Base-by-base conservation (phyloP, 1,140 invertebrate species). In the Nasonia giraulti region DNA sequence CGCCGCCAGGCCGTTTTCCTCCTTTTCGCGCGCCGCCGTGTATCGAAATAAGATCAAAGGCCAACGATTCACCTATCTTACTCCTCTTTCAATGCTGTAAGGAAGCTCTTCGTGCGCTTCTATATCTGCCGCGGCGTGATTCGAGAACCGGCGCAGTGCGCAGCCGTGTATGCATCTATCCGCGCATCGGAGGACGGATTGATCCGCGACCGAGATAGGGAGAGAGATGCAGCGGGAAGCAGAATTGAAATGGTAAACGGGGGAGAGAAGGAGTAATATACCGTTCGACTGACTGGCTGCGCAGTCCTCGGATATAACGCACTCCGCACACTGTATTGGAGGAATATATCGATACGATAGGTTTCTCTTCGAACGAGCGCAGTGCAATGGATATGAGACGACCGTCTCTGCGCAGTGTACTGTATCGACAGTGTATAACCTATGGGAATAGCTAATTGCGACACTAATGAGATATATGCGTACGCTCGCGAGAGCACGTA, bases 31-130 rank as follows among this genome's bases (percentile, higher is more conserved):
- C 50, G 47, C 1, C n/a, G 27, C 17, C 77, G 2, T 44, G 17
- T 68, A 68, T 66, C 62, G 78, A 68, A 76, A 76, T 76, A 76
- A 76, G 74, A 76, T 76, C 37, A 76, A 76, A 76, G 74, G 37
- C 74, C 37, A 5, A 40, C 27, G 40, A 76, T 76, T 2, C 6
- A 40, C 55, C 40, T 78, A 47, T 47, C 20, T 78, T 0, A 27
- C 1, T 27, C 27, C 76, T 55, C 74, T 76, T 20, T 40, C 40
- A 23, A 40, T 47, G 17, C 27, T 23, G 37, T 14, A 11, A 11
- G 20, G 8, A 71, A 17, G 11, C 68, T 37, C 33, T 37, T 0
- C 5, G 5, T 71, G 27, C 31, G 27, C 68, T 27, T 71, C 68
- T 27, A 71, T 71, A 71, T 55, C 50, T 12, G 17, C 12, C 17